A percentile compares a stretch with the other conserved stretches of the same genome.
These are phyloP conservation scores for Oxyura jamaicensis DNA, from an alignment of 2,113 vertebrate genomes.

Conservation along the genomic window DNA sequence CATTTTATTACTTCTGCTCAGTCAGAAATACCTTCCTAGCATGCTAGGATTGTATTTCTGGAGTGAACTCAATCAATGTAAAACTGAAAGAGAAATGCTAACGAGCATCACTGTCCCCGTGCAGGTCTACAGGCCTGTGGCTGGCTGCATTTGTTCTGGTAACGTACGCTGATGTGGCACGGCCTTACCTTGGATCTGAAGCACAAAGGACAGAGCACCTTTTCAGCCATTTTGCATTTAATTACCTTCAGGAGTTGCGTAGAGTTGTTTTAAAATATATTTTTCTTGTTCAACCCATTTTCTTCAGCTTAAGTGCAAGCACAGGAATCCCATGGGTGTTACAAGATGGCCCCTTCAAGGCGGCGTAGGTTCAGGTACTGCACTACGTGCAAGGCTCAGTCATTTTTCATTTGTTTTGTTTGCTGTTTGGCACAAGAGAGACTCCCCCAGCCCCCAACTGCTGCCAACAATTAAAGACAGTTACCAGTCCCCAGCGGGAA, in stretches of 20 bases:
- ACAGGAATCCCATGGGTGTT: not conserved
- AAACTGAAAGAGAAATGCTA: not conserved
- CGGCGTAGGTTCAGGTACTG: not conserved
- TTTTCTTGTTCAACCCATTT: not conserved
- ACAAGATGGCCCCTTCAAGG: not conserved
- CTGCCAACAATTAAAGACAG: not conserved
- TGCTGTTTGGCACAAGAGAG: not conserved
- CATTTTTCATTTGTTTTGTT: not conserved
- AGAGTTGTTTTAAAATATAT: not conserved
- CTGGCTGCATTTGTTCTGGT: not conserved
- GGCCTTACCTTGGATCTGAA: not conserved
- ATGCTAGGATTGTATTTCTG: not conserved
- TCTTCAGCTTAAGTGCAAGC: not conserved
- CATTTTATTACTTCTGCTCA: not conserved
- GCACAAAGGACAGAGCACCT: not conserved
- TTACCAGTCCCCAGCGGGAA: not conserved
- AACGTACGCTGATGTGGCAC: no score
- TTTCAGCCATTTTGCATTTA: not conserved
- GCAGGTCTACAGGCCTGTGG: not conserved
- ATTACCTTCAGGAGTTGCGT: not conserved
- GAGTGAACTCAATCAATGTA: not conserved
- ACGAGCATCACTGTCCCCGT: fast-evolving
- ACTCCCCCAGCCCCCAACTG: not conserved
- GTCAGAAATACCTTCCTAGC: not conserved
- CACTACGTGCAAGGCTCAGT: not conserved